Evolutionary conservation across 2,888 invertebrate genomes (phyloP).

Genomic region (Gymnoscelis rufifasciata): DNA sequence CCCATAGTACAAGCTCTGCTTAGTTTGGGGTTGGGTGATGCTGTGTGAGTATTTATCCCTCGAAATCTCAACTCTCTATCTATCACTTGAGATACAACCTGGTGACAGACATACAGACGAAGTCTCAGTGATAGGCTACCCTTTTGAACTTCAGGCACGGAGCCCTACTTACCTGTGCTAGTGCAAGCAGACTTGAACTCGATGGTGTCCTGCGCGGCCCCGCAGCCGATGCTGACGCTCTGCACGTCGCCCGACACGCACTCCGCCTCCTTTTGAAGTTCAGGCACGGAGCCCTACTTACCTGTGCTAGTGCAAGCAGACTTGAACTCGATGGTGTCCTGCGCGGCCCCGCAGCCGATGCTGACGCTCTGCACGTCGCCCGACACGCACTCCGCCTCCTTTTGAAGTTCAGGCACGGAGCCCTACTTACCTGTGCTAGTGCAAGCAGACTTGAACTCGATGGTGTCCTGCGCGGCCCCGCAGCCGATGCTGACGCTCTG

Average conservation of each 20-base stretch:
- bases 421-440: constrained; percentile 45
- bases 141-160: too few species aligned
- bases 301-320: constrained; percentile 72
- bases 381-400: constrained; percentile 75
- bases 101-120: too few species aligned
- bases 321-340: constrained; percentile 81
- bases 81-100: too few species aligned
- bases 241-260: constrained; percentile 76
- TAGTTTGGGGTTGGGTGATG: too few species aligned
- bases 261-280: too few species aligned
- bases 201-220: constrained; percentile 77
- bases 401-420: too few species aligned
- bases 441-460: constrained; percentile 81
- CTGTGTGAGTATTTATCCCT: too few species aligned
- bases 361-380: constrained; percentile 78
- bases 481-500: constrained; percentile 82
- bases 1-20: too few species aligned
- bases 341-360: constrained; percentile 80
- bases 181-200: constrained; percentile 80
- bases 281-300: neutral
- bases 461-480: constrained; percentile 76
- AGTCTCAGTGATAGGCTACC: too few species aligned
- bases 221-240: constrained; percentile 81
- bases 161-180: constrained; percentile 39
- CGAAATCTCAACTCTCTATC: too few species aligned